Conservation (phyloP, 2,888 invertebrate genomes). For the Sinopyrophorus schimmeli region DNA sequence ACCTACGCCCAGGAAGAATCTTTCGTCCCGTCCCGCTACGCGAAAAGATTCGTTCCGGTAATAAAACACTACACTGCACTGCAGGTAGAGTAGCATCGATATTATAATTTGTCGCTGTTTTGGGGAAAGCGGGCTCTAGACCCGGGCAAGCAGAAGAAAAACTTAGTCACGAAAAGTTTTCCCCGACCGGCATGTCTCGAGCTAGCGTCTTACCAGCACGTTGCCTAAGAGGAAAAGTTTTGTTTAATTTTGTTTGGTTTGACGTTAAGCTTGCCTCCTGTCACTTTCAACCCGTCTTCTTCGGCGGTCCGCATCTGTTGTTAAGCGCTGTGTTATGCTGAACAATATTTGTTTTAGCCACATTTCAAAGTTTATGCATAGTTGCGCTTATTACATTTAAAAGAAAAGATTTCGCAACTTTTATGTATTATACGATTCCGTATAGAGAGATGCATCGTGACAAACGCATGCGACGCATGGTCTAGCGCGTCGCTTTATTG, state of each 20-base stretch:
- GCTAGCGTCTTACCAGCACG: conserved; percentile 52
- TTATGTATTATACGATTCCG: conserved; percentile 19
- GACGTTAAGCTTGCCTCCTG: conserved; percentile 57
- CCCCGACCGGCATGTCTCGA: conserved; percentile 46
- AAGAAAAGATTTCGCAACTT: conserved; percentile 21
- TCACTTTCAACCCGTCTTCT: conserved; percentile 56
- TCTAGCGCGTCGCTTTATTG: conserved; percentile 55
- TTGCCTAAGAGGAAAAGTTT: conserved; percentile 57
- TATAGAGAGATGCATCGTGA: conserved; percentile 45
- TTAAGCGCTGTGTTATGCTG: conserved; percentile 52
- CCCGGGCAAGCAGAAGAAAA: conserved; percentile 53
- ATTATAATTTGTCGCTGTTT: conserved; percentile 57
- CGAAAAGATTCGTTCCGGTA: conserved; percentile 21
- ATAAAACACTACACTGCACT: conserved; percentile 27
- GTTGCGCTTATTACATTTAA: conserved; percentile 46
- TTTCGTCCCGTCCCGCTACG: conserved; percentile 10
- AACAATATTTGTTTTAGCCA: conserved; percentile 50
- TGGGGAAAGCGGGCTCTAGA: conserved; percentile 49
- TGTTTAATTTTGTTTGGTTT: conserved; percentile 58
- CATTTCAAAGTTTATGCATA: conserved; percentile 53
- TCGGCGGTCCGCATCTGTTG: conserved; percentile 47
- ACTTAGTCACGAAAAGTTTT: conserved; percentile 56
- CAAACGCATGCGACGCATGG: conserved; percentile 55
- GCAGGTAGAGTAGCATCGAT: conserved; percentile 51
- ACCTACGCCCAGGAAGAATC: conserved; percentile 12